Evolutionary conservation across 2,113 vertebrate genomes (phyloP), one percentile per base, ranked within the genome.

Genomic region (Carassius gibelio): DNA sequence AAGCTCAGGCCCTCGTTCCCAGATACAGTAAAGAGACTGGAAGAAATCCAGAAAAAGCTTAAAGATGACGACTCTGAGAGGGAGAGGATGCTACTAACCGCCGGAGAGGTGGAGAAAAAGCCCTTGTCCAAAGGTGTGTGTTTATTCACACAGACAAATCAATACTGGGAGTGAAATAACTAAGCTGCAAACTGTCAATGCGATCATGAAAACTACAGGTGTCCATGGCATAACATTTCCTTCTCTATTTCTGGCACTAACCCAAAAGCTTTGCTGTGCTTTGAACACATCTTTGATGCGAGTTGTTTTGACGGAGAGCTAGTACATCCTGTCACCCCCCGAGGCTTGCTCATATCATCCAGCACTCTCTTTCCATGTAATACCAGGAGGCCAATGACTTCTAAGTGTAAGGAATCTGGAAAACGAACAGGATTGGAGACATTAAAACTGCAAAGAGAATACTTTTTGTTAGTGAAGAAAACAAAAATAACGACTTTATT

Each of bases 1-100:
- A 98, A 96, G 88, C 88, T 99, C 82, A 96, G 97, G 72, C 97
- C 97, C 55, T 96, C 97, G 7, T 99, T 98, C 92, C 85, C 90
- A 72, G 97, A 99, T 76, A 96, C 95, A 66, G 96, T 95, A 75
- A 96, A 94, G 89, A 93, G 93, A 83, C 92, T 98, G 84, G 96
- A 98, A 91, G 95, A 95, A 78, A 94, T 96, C 34, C 91, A 96
- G 55, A 93, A 91, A 9, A 94, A 88, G 45, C 90, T 98, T 79
- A 96, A 94, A 90, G 94, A 93, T 0, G 95, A 96, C 17, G 96
- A 97, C n/a, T 90, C 92, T 0, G 96, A 96, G 83, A 93, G 93
- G 11, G 95, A 97, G 69, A 94, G 92, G n/a, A 93, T 93, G 69
- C 89, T 92, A 3, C 76, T 91, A 81, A 48, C 42, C 38, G 90